Evolutionary conservation across 2,888 invertebrate species (phyloP), one percentile per base, ranked within the genome.

Genomic region (Lysandra coridon): DNA sequence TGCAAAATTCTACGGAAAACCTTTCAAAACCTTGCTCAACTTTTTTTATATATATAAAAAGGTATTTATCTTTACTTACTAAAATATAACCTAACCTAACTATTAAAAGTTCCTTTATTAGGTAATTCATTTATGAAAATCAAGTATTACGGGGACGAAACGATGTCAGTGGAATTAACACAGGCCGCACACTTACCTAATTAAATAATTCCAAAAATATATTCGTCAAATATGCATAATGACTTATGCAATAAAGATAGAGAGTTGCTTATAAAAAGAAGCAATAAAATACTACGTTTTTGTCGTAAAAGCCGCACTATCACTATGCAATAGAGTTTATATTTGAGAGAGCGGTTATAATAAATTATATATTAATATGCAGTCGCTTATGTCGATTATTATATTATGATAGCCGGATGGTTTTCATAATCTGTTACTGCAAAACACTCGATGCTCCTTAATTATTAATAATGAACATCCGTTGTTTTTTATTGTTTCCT

Each of bases 361-460:
- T 76, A 49, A 12, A 30, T 44, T n/a, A 4, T 73, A 40, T 40
- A 4, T 7, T 23, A 23, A 75, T 49, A 49, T 49, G 49, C 53
- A 57, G 76, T 53, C 76, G 57, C 53, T 53, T 53, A 49, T 75
- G 53, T 53, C 53, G 57, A 53, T 76, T 76, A 76, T 76, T 37
- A 69, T 69, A 64, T 10, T 60, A 53, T 49, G 75, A 49, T 76
- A 53, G 57, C 57, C 49, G 44, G 76, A 23, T 33, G 57, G 57
- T 76, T 53, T 53, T 53, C 57, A 57, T 76, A 53, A 76, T 53
- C 76, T 76, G 5, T 76, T 76, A 76, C 53, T 33, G 76, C 33
- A 12, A 75, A 76, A 53, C 53, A 53, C 33, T 57, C 33, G 53
- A 57, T 76, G 53, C 53, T 57, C 23, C 57, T 76, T 57, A 76